A percentile compares a stretch with the other conserved stretches of the same genome.
Conservation (phyloP, 2,888 invertebrate species). For the Sturmia bella region DNA sequence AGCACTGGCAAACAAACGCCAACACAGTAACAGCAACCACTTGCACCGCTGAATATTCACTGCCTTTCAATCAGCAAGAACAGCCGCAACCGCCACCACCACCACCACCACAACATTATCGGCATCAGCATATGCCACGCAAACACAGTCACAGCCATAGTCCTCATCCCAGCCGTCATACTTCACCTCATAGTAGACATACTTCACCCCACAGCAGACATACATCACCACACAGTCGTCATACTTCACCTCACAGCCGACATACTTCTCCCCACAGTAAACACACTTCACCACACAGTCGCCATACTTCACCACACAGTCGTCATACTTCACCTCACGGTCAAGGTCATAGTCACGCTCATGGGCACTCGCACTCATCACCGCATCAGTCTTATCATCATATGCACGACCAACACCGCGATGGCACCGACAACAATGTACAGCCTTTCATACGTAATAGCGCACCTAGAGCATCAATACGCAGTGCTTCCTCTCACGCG, state of each 20-base stretch:
- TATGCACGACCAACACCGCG: slow-evolving; percentile 72
- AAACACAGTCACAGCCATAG: slow-evolving; percentile 75
- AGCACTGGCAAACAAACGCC: slow-evolving; percentile 72
- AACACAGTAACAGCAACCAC: slow-evolving; percentile 72
- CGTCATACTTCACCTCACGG: slow-evolving; percentile 70
- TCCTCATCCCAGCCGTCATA: slow-evolving; percentile 75
- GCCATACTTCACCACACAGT: slow-evolving; percentile 60
- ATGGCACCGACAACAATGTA: slow-evolving; percentile 57
- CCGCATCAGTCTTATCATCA: slow-evolving; percentile 75
- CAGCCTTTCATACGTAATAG: slow-evolving; percentile 64
- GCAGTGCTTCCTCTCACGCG: slow-evolving; percentile 65
- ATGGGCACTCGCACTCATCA: slow-evolving; percentile 73
- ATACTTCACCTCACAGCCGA: slow-evolving; percentile 74
- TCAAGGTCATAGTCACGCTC: slow-evolving; percentile 59
- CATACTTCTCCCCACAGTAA: slow-evolving; percentile 78
- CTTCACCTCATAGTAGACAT: slow-evolving; percentile 78
- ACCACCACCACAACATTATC: slow-evolving; percentile 66
- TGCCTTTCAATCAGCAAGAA: slow-evolving; percentile 65
- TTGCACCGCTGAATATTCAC: slow-evolving; percentile 67
- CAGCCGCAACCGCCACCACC: slow-evolving; percentile 42
- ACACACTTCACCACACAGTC: slow-evolving; percentile 72
- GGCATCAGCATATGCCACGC: slow-evolving; percentile 73
- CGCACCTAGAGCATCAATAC: slow-evolving; percentile 61
- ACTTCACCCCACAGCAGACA: slow-evolving; percentile 78
- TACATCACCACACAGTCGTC: slow-evolving; percentile 72